A percentile compares a stretch with the other conserved stretches of the same genome.
Evolutionary conservation across 2,888 invertebrate genomes (phyloP).

Genomic region (Dynastes tityus): DNA sequence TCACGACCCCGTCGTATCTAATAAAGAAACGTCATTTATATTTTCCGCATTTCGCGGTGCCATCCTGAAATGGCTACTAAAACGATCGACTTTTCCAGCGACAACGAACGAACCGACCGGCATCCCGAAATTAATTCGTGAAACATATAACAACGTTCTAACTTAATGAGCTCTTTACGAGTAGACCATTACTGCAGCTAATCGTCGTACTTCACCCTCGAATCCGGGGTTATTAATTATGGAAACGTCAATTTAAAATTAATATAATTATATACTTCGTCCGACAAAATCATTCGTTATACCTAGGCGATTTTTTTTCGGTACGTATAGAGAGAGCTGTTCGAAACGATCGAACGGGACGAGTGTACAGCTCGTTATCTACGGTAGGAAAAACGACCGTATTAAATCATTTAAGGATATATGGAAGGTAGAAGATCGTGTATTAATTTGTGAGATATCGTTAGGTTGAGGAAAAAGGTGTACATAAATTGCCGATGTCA

Average conservation of each 20-base stretch:
- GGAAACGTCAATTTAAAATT: conserved; percentile 9
- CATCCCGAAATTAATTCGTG: conserved; percentile 30
- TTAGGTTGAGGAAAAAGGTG: too few relatives aligned
- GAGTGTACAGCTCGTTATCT: neutral
- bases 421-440: too few relatives aligned
- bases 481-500: too few relatives aligned
- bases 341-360: neutral
- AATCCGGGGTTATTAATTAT: conserved; percentile 10
- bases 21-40: conserved; percentile 35
- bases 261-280: conserved; percentile 16
- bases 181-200: conserved; percentile 31
- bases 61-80: neutral
- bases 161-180: conserved; percentile 42
- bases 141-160: conserved; percentile 40
- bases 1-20: neutral
- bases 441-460: too few relatives aligned
- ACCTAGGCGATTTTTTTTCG: neutral
- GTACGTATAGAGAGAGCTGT: neutral
- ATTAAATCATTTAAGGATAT: neutral
- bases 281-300: neutral
- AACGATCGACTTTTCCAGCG: neutral
- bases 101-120: neutral
- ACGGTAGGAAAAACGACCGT: neutral
- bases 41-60: neutral
- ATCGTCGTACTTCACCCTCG: conserved; percentile 26